These are phyloP conservation scores for Stenodera caucasica DNA, from an alignment of 2,888 invertebrate species.

Conservation along the genomic window DNA sequence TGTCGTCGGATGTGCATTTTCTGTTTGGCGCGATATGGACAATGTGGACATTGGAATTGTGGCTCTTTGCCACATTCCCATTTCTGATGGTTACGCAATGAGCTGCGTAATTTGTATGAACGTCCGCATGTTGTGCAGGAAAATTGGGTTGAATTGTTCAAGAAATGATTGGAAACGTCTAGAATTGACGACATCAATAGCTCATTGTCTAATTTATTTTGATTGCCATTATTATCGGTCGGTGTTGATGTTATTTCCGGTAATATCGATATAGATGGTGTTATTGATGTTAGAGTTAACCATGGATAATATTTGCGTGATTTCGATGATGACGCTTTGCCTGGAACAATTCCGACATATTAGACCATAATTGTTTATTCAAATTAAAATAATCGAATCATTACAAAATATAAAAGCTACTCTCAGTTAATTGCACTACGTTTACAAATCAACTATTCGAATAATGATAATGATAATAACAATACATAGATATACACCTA, in stretches of 20 bases:
- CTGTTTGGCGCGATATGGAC: slow-evolving; percentile 81
- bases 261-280: slow-evolving; percentile 11
- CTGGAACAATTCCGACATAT: slow-evolving; percentile 17
- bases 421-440: background rate
- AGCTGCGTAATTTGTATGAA: slow-evolving; percentile 80
- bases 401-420: slow-evolving; percentile 7
- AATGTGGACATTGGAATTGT: slow-evolving; percentile 80
- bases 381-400: slow-evolving; percentile 10
- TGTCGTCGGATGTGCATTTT: slow-evolving; percentile 78
- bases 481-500: background rate
- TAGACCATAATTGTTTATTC: slow-evolving; percentile 5
- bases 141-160: slow-evolving; percentile 43
- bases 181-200: background rate
- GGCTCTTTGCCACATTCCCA: slow-evolving; percentile 87
- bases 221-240: background rate
- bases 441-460: background rate
- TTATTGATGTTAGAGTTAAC: background rate
- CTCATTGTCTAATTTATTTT: slow-evolving; percentile 5
- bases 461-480: background rate
- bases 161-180: slow-evolving; percentile 9
- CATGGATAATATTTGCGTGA: background rate
- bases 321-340: slow-evolving; percentile 3
- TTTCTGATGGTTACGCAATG: slow-evolving; percentile 79
- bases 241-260: background rate
- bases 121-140: slow-evolving; percentile 77